These are phyloP conservation scores for Coracopsis vasa DNA, from an alignment of 2,113 vertebrate genomes.

Conservation along the genomic window DNA sequence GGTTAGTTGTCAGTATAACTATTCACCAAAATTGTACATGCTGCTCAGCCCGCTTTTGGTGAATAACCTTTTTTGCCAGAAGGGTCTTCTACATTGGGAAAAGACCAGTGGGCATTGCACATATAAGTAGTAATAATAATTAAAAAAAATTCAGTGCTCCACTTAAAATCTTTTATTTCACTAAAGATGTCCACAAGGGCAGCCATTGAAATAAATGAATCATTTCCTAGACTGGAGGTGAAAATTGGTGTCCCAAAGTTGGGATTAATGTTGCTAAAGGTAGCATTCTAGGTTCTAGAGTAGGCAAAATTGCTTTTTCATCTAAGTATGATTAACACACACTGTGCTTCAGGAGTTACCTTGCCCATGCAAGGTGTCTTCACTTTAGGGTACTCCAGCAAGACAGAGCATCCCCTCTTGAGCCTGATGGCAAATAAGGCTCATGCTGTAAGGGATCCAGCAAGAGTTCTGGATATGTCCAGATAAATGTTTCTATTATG, in stretches of 20 bases:
- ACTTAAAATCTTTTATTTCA: not conserved
- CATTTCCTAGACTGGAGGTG: not conserved
- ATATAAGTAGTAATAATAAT: not conserved
- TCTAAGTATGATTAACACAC: not conserved
- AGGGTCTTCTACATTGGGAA: not conserved
- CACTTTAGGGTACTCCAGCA: not conserved
- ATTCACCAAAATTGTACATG: not conserved
- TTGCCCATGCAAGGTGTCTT: not conserved
- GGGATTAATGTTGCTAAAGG: not conserved
- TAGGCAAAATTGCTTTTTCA: not conserved
- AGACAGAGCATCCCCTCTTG: rapidly evolving
- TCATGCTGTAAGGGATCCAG: not conserved
- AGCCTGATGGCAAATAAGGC: not conserved
- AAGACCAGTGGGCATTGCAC: not conserved
- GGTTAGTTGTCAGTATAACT: too few species aligned
- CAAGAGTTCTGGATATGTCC: not conserved
- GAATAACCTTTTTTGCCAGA: not conserved
- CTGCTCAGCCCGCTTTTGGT: not conserved
- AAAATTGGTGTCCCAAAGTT: not conserved
- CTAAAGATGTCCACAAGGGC: not conserved
- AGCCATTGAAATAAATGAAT: not conserved
- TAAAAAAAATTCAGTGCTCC: not conserved
- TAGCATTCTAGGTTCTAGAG: not conserved
- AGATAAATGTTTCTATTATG: not conserved
- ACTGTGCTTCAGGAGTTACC: not conserved